Conservation (phyloP, 1,140 invertebrate species). For the Apis dorsata region DNA sequence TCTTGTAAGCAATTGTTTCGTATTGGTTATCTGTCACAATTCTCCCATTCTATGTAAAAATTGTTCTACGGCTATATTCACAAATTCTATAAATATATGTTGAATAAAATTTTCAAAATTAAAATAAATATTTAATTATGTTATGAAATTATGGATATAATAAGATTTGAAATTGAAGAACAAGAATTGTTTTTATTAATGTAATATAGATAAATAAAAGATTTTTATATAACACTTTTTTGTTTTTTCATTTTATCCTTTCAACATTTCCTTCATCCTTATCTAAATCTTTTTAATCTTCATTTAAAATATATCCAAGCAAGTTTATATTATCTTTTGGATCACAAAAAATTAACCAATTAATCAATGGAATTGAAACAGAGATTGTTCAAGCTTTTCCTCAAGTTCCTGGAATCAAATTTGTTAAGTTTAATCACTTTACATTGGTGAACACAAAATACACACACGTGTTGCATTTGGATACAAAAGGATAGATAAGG, state of each 20-base stretch:
- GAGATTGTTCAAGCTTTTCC: background rate
- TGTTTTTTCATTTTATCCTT: too few species aligned
- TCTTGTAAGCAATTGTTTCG: background rate
- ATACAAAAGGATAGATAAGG: background rate
- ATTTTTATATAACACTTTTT: too few species aligned
- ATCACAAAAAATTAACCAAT: conserved; percentile 32
- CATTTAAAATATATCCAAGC: too few species aligned
- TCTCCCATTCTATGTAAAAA: background rate
- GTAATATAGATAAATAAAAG: too few species aligned
- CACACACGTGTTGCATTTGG: conserved; percentile 14
- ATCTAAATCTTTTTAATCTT: too few species aligned
- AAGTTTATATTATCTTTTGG: background rate
- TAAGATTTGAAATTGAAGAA: background rate
- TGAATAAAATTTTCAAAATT: too few species aligned
- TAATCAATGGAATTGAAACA: conserved; percentile 32
- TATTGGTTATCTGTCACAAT: background rate
- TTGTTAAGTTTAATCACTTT: conserved; percentile 73
- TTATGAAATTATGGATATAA: background rate
- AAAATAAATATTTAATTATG: too few species aligned
- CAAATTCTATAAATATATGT: too few species aligned
- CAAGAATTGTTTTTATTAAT: background rate
- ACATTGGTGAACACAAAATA: conserved; percentile 56
- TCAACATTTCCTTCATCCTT: too few species aligned
- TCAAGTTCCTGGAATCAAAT: conserved; percentile 64
- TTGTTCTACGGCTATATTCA: background rate